Base-by-base conservation (phyloP, 2,113 vertebrate species). In the Electrona antarctica region DNA sequence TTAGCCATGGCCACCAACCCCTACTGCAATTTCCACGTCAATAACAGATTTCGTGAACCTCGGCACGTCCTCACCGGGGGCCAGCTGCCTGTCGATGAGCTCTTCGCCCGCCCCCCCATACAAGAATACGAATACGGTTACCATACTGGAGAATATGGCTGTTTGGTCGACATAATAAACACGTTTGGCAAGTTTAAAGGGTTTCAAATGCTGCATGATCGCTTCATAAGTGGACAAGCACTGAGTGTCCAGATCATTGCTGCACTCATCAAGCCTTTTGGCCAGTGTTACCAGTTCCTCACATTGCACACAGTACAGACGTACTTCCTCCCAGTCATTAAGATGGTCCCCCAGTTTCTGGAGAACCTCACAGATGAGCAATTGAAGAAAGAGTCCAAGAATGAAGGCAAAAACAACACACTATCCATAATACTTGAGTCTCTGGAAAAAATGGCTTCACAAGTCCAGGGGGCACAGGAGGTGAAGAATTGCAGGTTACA, bases 401-500 rank as follows among this genome's bases (percentile, higher is more conserved):
- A 99, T 90, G 98, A 99, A 97, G 97, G 97, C 92, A 99, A 99
- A 98, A 99, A 99, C 62, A 97, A 99, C 90, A 97, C 98, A 89
- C 92, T 99, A 90, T 99, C 98, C 76, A 99, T 99, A 97, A 99
- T 99, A 94, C 98, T 99, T 93, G 99, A 99, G 91, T 99, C 97
- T 87, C 91, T 99, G 84, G 99, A 99, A 91, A 99, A 97, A 86
- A 95, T 99, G 94, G 98, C 98, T 82, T 99, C 98, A 80, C 95
- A 96, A 81, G 96, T 99, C 87, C 97, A 97, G 73, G 97, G 98
- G 92, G 98, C 99, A 92, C 97, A 99, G 94, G 98, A 97, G 8
- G 97, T 99, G 91, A 99, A 99, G 93, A 99, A 98, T 86, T 97
- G 99, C 97, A 98, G 98, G 81, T 96, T 99, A 95, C 99, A 99